These are phyloP conservation scores for Sebastes hopkinsi DNA, from an alignment of 2,797 vertebrate genomes.

Conservation along the genomic window DNA sequence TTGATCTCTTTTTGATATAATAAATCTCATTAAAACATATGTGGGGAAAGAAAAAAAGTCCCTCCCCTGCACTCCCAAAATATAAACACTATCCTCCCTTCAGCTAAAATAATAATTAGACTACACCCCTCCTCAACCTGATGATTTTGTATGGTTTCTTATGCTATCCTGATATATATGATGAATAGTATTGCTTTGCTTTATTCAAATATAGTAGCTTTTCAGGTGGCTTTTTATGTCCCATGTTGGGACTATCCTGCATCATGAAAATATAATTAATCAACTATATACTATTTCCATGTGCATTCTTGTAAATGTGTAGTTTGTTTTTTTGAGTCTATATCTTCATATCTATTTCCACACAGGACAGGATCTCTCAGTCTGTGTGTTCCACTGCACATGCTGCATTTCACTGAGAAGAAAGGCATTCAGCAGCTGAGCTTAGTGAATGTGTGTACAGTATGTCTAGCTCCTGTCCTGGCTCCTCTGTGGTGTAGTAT, in stretches of 20 bases:
- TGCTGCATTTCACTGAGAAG: conserved; percentile 35
- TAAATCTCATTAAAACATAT: not conserved
- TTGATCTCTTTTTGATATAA: not conserved
- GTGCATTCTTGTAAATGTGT: not conserved
- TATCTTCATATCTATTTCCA: not conserved
- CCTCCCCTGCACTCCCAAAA: not conserved
- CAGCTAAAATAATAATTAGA: not conserved
- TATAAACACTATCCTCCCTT: not conserved
- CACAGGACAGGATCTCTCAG: not conserved
- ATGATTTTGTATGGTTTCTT: not conserved
- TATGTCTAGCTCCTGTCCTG: conserved; percentile 63
- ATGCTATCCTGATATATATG: not conserved
- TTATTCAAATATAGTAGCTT: not conserved
- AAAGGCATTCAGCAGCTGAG: conserved; percentile 54
- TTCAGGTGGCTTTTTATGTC: not conserved
- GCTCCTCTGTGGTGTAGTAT: conserved; percentile 71
- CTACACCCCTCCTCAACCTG: not conserved
- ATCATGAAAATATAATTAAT: not conserved
- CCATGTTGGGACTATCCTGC: not conserved
- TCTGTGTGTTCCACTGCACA: conserved; percentile 14
- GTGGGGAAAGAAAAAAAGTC: not conserved
- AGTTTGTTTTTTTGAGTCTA: not conserved
- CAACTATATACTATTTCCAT: not conserved
- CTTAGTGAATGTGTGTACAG: conserved; percentile 58
- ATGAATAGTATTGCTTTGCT: not conserved